Evolutionary conservation across 2,113 vertebrate genomes (phyloP), one percentile per base, ranked within the genome.

Genomic region (Phocoena sinus): DNA sequence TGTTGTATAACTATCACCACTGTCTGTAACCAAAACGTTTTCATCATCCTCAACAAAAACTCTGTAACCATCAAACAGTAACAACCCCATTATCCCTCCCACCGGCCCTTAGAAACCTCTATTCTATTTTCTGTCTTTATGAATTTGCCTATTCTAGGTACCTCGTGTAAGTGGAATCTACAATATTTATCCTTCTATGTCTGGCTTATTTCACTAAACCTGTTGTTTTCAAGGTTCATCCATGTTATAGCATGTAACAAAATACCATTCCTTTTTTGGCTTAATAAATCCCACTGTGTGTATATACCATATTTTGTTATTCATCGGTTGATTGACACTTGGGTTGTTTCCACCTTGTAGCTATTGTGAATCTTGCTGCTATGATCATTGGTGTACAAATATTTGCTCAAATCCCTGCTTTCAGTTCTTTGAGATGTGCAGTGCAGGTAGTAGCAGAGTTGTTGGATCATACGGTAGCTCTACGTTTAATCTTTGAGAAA

Each of bases 401-500:
- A 50, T 15, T 58, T 83, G 44, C 63, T 89, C 65, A 63, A 15
- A 93, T 73, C 28, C 53, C 76, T 74, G 36, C 38, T 74, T 65
- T 80, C 8, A 12, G 0, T 73, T 86, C 33, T 67, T 89, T 23
- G n/a, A n/a, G 28, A 31, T 71, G 36, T 20, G 25, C 15, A n/a
- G 28, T 25, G 25, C 36, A 56, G 41, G 58, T 74, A 17, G 6
- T 53, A 63, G 21, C 67, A 18, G 56, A 93, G 67, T 73, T 89
- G 13, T 25, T 88, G 17, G 33, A 20, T 68, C 50, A 47, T 41
- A 11, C 41, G 70, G 15, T 67, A n/a, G 44, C 63, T 92, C 15
- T 62, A 18, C 67, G 53, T 94, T 91, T 93, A 86, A 76, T 41
- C n/a, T 95, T 86, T 47, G 38, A 91, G 67, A 81, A 74, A 81